These are phyloP conservation scores for Lepus americanus DNA, from an alignment of 2,113 vertebrate genomes.

Conservation along the genomic window DNA sequence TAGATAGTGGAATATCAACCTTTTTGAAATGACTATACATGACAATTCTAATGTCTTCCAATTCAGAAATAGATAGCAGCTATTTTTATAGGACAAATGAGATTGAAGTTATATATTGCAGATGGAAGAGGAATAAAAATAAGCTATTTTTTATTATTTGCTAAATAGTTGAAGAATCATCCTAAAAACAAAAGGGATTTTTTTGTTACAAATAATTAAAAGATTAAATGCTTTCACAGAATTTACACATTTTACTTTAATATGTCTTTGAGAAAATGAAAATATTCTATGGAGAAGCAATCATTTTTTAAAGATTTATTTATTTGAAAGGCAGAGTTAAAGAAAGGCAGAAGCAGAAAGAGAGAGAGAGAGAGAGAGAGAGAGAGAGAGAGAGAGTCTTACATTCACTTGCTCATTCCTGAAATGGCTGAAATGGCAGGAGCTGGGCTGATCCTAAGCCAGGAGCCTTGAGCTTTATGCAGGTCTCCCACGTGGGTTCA, in stretches of 20 bases:
- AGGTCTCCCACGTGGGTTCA: no score
- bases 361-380: no score
- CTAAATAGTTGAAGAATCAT: background rate
- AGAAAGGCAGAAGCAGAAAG: no score
- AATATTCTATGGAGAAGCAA: background rate
- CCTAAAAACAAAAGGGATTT: background rate
- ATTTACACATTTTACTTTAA: background rate
- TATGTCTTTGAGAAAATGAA: background rate
- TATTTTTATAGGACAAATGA: background rate
- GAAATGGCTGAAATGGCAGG: no score
- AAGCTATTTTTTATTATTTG: background rate
- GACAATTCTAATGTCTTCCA: background rate
- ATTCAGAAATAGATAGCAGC: background rate
- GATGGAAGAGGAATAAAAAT: background rate
- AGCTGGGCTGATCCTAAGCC: no score
- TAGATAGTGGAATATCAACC: background rate
- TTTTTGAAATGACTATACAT: background rate
- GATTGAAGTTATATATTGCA: background rate
- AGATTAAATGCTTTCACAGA: background rate
- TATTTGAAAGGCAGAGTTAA: no score
- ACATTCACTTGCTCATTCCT: no score
- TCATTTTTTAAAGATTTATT: no score
- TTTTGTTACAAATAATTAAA: background rate
- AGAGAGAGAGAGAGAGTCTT: no score
- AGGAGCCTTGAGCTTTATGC: no score